These are phyloP conservation scores for Eristalis arbustorum DNA, from an alignment of 2,888 invertebrate genomes.

Conservation along the genomic window DNA sequence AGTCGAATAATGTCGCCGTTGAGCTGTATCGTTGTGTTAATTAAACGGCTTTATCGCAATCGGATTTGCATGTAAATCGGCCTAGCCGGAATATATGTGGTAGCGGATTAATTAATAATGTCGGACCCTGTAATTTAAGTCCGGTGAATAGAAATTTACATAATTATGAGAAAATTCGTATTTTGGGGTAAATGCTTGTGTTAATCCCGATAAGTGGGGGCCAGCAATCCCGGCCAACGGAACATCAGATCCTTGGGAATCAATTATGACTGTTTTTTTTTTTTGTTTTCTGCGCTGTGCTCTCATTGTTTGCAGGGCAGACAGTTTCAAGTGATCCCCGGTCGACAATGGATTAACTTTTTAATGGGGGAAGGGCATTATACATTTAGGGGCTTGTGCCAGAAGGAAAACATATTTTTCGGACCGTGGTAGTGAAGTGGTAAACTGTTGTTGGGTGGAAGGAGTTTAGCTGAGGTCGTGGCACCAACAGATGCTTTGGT, in stretches of 20 bases:
- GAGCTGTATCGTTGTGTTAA: not conserved
- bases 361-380: not conserved
- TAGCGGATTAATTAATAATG: slow-evolving; percentile 29
- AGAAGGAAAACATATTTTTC: not conserved
- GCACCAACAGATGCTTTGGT: too few species aligned
- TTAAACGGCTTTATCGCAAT: slow-evolving; percentile 1
- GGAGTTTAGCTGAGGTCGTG: not conserved
- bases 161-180: slow-evolving; percentile 27
- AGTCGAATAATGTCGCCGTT: not conserved
- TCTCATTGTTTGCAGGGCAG: not conserved
- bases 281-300: not conserved
- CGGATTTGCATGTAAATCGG: slow-evolving; percentile 16
- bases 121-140: not conserved
- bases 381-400: not conserved
- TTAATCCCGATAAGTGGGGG: not conserved
- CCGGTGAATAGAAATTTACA: slow-evolving; percentile 17
- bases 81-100: not conserved
- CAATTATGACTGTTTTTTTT: not conserved
- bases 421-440: not conserved
- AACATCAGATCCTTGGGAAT: not conserved
- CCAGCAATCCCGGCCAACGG: not conserved
- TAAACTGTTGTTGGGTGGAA: not conserved
- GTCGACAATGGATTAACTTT: not conserved
- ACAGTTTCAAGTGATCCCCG: not conserved
- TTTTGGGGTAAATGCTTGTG: not conserved